Conservation (phyloP, 2,797 vertebrate species). For the Falco columbarius region DNA sequence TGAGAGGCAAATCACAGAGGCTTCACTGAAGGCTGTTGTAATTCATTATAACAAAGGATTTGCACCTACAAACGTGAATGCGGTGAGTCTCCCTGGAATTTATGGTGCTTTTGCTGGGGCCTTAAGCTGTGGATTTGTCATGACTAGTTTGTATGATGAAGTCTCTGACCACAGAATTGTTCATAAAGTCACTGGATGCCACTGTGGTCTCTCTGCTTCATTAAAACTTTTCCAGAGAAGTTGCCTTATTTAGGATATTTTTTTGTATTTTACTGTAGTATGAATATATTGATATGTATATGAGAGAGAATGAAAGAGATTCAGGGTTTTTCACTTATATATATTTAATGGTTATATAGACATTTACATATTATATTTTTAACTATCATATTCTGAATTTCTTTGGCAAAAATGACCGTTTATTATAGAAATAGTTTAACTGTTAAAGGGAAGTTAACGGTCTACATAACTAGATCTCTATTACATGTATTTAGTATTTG, state of each 20-base stretch:
- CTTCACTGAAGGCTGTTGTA: not conserved
- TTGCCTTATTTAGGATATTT: not conserved
- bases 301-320: not conserved
- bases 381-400: not conserved
- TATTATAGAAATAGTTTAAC: not conserved
- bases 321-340: not conserved
- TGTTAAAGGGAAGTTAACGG: not conserved
- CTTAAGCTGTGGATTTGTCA: not conserved
- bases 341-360: not conserved
- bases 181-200: not conserved
- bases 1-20: not conserved
- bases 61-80: not conserved
- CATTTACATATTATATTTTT: not conserved
- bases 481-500: not conserved
- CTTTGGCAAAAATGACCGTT: not conserved
- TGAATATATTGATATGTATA: not conserved
- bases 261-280: not conserved
- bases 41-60: not conserved
- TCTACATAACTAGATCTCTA: not conserved
- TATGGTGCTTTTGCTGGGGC: not conserved
- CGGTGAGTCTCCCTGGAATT: not conserved
- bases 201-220: not conserved
- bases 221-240: not conserved
- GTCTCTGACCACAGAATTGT: not conserved
- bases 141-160: not conserved